A percentile compares a stretch with the other conserved stretches of the same genome.
Evolutionary conservation across 2,888 invertebrate species (phyloP).

Genomic region (Stenodema calcarata): DNA sequence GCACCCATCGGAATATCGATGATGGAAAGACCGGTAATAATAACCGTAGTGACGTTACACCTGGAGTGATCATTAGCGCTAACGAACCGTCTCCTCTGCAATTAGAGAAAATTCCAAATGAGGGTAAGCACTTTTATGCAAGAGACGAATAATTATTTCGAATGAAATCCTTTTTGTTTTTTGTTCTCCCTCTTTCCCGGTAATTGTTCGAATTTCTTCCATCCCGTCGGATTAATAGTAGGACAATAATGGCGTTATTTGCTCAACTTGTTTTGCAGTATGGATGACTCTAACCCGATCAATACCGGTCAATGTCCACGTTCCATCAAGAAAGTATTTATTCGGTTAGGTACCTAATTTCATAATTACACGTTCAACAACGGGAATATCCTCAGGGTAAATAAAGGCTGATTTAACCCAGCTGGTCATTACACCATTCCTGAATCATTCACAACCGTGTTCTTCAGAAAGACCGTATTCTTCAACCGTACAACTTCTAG

Average conservation of each 20-base stretch:
- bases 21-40: background rate
- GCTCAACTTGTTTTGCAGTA: background rate
- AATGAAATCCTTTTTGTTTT: background rate
- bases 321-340: too few relatives aligned
- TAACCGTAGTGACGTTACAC: background rate
- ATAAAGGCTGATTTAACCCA: too few relatives aligned
- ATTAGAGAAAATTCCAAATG: slow-evolving; percentile 6
- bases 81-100: slow-evolving; percentile 30
- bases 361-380: too few relatives aligned
- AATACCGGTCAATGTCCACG: background rate
- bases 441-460: too few relatives aligned
- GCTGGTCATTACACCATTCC: too few relatives aligned
- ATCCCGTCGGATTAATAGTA: background rate
- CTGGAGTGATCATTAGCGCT: slow-evolving; percentile 24
- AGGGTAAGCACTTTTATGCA: background rate
- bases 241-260: background rate
- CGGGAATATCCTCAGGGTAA: too few relatives aligned
- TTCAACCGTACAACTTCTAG: too few relatives aligned
- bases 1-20: background rate
- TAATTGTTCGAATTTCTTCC: background rate
- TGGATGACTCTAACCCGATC: background rate
- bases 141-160: background rate
- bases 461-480: too few relatives aligned
- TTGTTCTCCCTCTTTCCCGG: background rate
- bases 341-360: too few relatives aligned